Base-by-base conservation (phyloP, 35 echinoderm and acorn worm genomes). In the Chiridota heheva region DNA sequence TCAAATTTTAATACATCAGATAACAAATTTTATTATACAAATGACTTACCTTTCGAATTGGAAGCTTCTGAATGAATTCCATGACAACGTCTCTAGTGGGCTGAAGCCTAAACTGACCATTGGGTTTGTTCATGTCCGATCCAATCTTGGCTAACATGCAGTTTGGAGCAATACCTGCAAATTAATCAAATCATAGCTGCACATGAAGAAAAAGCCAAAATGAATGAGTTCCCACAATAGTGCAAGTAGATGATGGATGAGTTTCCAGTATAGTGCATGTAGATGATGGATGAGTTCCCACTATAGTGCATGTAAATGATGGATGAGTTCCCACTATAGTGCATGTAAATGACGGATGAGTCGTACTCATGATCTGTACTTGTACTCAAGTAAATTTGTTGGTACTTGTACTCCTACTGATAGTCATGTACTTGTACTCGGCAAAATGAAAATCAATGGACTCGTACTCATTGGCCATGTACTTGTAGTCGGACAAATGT, bases 71-170 rank as follows among this genome's bases (percentile, higher is more conserved):
- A 33, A 98, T 85, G 69, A 98, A 98, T 42, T 98, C 63, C 81
- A 88, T 82, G 12, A 98, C 95, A 41, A 61, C 89, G 44, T 92
- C 84, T 48, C 72, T 77, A 16, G 73, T 76, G 46, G 95, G 77
- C 34, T 82, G 27, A 49, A 98, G 85, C 47, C 74, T 71, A 69
- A 85, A 98, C 67, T 98, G 95, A 7, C 95, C 95, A 85, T 98
- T 98, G 26, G 95, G 95, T 76, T 98, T 98, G 69, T 98, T 98
- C 74, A 84, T 98, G 58, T 98, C 95, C 12, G 95, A 98, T 40
- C 89, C 91, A 44, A 98, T 88, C 81, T 98, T 98, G 64, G 95
- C 88, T 15, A 98, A 62, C 95, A 98, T 98, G 44, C 72, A 84
- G 58, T 98, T 98, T 26, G 89, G 88, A 31, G 95, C 95, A 86